A percentile compares a stretch with the other conserved stretches of the same genome.
phyloP scores from a whole-genome alignment of 2,113 vertebrate species.

The Misgurnus anguillicaudatus region DNA sequence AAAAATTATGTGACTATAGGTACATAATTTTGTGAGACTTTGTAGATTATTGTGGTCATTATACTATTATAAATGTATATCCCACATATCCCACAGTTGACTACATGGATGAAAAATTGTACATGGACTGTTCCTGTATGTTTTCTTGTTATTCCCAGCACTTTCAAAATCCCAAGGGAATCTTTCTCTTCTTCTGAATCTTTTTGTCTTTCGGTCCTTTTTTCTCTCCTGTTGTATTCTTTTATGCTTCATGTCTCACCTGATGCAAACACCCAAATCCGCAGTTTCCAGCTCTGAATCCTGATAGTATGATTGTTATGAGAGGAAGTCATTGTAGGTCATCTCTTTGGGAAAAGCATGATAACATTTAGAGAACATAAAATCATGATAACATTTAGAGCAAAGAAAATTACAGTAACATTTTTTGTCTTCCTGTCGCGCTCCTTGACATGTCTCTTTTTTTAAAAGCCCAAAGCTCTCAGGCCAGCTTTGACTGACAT shows the following conservation, averaged over 20 bases:
- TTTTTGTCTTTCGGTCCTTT: neutral
- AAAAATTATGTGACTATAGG: no score
- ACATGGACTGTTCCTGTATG: no score
- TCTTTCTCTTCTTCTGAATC: neutral
- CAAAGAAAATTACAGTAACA: neutral
- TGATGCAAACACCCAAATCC: neutral
- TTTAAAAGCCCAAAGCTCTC: neutral
- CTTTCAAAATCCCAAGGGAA: no score
- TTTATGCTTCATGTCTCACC: slow-evolving; percentile 17
- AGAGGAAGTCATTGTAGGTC: neutral
- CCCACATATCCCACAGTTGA: no score
- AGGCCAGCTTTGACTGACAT: slow-evolving; percentile 31
- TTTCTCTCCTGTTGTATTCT: neutral
- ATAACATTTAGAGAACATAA: no score
- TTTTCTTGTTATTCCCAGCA: no score
- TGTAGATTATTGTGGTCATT: no score
- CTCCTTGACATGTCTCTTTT: slow-evolving; percentile 1
- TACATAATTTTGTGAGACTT: no score
- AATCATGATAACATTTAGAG: neutral
- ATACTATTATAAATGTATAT: no score
- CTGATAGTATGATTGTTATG: neutral
- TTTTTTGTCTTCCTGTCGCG: neutral
- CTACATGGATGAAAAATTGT: no score
- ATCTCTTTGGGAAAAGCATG: neutral
- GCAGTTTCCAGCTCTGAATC: neutral